These are phyloP conservation scores for Labrus mixtus DNA, from an alignment of 2,113 vertebrate genomes.

Conservation along the genomic window DNA sequence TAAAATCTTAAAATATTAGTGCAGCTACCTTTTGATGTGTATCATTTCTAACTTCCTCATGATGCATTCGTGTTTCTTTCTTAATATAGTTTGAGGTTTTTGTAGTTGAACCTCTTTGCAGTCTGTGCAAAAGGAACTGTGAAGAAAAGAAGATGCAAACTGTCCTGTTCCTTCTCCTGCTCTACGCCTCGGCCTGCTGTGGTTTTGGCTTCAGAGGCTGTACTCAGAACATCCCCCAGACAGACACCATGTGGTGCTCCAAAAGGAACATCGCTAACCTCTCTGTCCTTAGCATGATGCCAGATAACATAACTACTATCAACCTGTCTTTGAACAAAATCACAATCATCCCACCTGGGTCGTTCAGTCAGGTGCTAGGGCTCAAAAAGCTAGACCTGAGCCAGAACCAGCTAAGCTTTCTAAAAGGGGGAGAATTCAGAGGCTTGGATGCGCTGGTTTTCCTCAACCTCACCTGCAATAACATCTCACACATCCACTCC, in stretches of 20 bases:
- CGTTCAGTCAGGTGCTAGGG: background rate
- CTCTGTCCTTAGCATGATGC: slow-evolving; percentile 15
- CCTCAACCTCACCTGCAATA: slow-evolving; percentile 56
- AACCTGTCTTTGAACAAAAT: slow-evolving; percentile 49
- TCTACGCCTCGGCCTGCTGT: slow-evolving; percentile 23
- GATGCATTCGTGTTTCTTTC: background rate
- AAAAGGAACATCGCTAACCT: slow-evolving; percentile 31
- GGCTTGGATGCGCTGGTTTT: slow-evolving; percentile 5
- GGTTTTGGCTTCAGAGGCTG: slow-evolving; percentile 48
- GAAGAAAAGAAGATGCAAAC: slow-evolving; percentile 12
- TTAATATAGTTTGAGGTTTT: slow-evolving; percentile 8
- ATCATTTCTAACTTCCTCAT: background rate
- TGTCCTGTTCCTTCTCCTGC: slow-evolving; percentile 32
- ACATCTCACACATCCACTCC: slow-evolving; percentile 41
- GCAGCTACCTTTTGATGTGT: no score
- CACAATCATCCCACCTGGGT: slow-evolving; percentile 16
- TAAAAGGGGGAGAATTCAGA: slow-evolving; percentile 45
- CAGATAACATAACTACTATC: slow-evolving; percentile 21
- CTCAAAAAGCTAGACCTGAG: slow-evolving; percentile 29
- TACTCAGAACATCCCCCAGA: background rate
- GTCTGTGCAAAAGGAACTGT: no score
- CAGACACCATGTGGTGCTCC: slow-evolving; percentile 22
- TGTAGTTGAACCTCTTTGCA: background rate
- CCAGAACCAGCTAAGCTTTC: slow-evolving; percentile 40
- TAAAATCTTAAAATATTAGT: background rate